Evolutionary conservation across 1,140 invertebrate genomes (phyloP).

Genomic region (Drosophila insularis): DNA sequence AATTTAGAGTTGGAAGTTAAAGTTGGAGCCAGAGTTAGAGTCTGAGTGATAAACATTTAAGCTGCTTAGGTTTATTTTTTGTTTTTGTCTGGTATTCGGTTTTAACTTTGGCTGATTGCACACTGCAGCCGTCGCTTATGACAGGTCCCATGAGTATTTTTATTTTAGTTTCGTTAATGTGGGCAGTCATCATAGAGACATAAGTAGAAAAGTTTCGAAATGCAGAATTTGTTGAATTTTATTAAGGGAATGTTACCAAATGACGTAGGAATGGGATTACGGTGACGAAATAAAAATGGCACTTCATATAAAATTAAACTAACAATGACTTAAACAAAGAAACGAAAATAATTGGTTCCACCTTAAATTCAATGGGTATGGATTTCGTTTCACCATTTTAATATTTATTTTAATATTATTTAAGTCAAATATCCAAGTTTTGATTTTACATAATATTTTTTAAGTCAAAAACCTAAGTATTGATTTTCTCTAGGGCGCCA

Average conservation of each 20-base stretch:
- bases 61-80: slow-evolving; percentile 10
- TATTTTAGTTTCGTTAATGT: neutral
- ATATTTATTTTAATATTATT: too few relatives aligned
- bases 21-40: neutral
- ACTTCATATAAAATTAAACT: too few relatives aligned
- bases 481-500: too few relatives aligned
- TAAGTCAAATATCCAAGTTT: too few relatives aligned
- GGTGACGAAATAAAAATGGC: too few relatives aligned
- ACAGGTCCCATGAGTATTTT: slow-evolving; percentile 1
- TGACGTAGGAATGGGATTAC: too few relatives aligned
- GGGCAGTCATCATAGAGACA: neutral
- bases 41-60: slow-evolving; percentile 17
- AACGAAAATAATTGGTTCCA: too few relatives aligned
- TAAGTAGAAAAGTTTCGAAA: slow-evolving; percentile 5
- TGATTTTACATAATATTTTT: too few relatives aligned
- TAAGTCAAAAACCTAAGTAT: too few relatives aligned
- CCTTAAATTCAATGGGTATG: too few relatives aligned
- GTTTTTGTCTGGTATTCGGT: slow-evolving; percentile 3
- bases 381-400: too few relatives aligned
- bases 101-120: slow-evolving; percentile 9
- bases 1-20: neutral
- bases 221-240: neutral
- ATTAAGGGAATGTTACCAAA: neutral
- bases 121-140: slow-evolving; percentile 1
- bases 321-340: too few relatives aligned